Conservation (phyloP, 2,797 vertebrate species). For the Pachyuromys duprasi region DNA sequence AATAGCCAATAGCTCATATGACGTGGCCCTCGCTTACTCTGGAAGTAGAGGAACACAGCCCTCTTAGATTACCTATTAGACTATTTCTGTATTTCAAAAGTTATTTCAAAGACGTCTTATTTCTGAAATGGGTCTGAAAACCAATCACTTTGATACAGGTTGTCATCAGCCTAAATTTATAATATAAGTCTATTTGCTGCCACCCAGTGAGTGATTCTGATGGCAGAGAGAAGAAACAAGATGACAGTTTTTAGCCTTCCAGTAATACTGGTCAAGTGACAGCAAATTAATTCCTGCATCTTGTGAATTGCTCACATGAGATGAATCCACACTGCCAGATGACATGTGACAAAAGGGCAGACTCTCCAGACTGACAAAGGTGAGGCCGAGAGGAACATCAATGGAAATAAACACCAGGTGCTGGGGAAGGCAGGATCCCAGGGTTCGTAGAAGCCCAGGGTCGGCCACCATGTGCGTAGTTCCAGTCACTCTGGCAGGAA, state of each 20-base stretch:
- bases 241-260: neutral
- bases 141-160: slow-evolving; percentile 67
- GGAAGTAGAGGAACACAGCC: slow-evolving; percentile 17
- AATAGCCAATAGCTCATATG: neutral
- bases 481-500: neutral
- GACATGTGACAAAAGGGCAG: neutral
- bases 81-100: slow-evolving; percentile 24
- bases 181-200: slow-evolving; percentile 5
- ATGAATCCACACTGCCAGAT: too few relatives aligned
- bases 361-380: neutral
- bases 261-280: neutral
- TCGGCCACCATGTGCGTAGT: fast-evolving
- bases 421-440: neutral
- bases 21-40: neutral
- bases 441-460: neutral
- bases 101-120: slow-evolving; percentile 71
- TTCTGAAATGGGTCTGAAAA: slow-evolving; percentile 63
- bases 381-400: neutral
- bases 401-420: neutral
- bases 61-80: slow-evolving; percentile 2
- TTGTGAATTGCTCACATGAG: neutral
- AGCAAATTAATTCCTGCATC: neutral
- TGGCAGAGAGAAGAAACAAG: neutral
- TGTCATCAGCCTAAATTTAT: slow-evolving; percentile 68
- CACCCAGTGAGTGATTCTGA: neutral